phyloP scores from a whole-genome alignment of 1,140 invertebrate species.

The Cyclina sinensis region DNA sequence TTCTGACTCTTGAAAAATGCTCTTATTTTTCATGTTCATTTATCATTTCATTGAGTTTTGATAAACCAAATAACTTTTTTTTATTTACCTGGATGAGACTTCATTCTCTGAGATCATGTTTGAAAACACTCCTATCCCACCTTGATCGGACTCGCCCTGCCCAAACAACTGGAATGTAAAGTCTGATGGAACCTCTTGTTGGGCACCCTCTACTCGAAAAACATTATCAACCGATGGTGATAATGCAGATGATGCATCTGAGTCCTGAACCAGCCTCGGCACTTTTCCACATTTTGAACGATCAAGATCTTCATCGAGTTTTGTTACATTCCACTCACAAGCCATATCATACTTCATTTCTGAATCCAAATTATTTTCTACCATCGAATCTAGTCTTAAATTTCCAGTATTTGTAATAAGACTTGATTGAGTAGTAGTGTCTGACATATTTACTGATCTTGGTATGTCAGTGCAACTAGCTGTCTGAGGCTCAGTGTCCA shows the following conservation, averaged over 20 bases:
- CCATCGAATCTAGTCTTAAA: slow-evolving; percentile 73
- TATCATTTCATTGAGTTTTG: no score
- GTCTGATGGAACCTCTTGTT: slow-evolving; percentile 62
- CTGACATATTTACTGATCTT: slow-evolving; percentile 61
- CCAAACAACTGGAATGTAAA: slow-evolving; percentile 79
- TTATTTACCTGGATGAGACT: neutral
- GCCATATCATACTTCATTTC: slow-evolving; percentile 59
- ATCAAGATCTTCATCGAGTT: slow-evolving; percentile 49
- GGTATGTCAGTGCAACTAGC: neutral
- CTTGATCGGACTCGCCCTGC: slow-evolving; percentile 68
- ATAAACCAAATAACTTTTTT: no score
- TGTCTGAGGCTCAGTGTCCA: slow-evolving; percentile 35
- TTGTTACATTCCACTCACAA: slow-evolving; percentile 67
- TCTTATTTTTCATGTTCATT: no score
- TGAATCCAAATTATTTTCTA: slow-evolving; percentile 50
- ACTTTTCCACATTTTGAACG: slow-evolving; percentile 44
- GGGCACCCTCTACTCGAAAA: slow-evolving; percentile 70
- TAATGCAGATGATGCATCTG: slow-evolving; percentile 71
- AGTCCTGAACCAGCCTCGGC: slow-evolving; percentile 64
- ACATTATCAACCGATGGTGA: slow-evolving; percentile 70
- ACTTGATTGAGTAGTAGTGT: slow-evolving; percentile 78
- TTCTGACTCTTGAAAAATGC: no score
- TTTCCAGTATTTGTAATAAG: slow-evolving; percentile 76
- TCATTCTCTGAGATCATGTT: slow-evolving; percentile 48
- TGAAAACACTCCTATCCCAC: slow-evolving; percentile 63